Conservation (phyloP, 2,797 vertebrate genomes). For the Anolis apletophallus region DNA sequence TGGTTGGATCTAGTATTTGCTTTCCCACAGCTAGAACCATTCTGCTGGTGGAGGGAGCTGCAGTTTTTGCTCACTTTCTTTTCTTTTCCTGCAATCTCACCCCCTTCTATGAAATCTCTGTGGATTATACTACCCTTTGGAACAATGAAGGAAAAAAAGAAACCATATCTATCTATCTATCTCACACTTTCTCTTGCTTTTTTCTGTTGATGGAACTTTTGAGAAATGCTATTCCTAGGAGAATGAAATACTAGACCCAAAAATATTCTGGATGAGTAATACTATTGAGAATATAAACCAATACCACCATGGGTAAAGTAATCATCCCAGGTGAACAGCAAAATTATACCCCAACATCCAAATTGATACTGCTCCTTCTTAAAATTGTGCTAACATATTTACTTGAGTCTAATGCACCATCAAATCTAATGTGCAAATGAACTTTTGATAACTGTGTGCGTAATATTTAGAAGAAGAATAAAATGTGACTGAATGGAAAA, state of each 20-base stretch:
- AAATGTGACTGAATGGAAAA: too few relatives aligned
- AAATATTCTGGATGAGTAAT: background rate
- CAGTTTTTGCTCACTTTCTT: background rate
- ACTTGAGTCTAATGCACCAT: too few relatives aligned
- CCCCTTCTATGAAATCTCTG: background rate
- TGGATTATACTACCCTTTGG: background rate
- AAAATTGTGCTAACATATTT: too few relatives aligned
- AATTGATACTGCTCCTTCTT: background rate
- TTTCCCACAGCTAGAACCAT: background rate
- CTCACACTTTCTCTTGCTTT: too few relatives aligned
- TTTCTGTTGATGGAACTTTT: background rate
- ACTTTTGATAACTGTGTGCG: too few relatives aligned
- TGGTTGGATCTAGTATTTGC: background rate
- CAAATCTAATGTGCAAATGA: too few relatives aligned
- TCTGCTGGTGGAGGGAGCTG: background rate
- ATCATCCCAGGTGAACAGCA: too few relatives aligned
- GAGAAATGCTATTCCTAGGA: background rate
- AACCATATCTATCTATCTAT: too few relatives aligned
- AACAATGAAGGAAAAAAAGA: background rate
- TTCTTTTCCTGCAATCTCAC: background rate
- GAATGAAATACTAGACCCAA: background rate
- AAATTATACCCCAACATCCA: background rate
- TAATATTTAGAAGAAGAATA: too few relatives aligned
- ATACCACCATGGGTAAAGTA: background rate
- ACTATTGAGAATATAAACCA: background rate